Percentiles rank a stretch among this genome's conserved stretches.
Evolutionary conservation across 2,113 vertebrate species (phyloP).

Genomic region (Misgurnus mizolepis): DNA sequence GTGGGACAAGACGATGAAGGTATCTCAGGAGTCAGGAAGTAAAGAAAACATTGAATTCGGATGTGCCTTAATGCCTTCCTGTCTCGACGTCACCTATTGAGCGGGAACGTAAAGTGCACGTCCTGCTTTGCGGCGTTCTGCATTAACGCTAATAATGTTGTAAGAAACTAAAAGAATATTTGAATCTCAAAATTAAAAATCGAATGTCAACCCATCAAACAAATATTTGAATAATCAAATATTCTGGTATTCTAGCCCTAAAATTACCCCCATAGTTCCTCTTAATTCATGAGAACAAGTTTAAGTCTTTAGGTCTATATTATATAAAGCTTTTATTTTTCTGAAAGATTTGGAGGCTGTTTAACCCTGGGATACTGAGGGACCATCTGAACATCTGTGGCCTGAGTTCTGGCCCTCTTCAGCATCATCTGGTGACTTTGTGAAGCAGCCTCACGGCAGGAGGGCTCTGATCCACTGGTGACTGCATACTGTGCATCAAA

Average conservation of each 20-base stretch:
- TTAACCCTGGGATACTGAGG: conserved; percentile 2
- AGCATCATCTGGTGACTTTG: background rate
- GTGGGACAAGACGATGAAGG: too few species aligned
- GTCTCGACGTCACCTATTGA: too few species aligned
- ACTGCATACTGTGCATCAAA: conserved; percentile 41
- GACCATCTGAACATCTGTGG: conserved; percentile 19
- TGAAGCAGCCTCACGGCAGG: conserved; percentile 27
- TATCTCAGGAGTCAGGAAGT: too few species aligned
- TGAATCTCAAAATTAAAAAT: too few species aligned
- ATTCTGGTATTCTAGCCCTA: background rate
- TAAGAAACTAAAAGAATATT: background rate
- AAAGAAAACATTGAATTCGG: too few species aligned
- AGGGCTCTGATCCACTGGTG: conserved; percentile 40
- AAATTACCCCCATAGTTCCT: background rate
- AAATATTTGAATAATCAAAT: background rate
- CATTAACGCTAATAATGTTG: background rate
- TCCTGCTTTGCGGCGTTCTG: too few species aligned
- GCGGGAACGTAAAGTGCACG: too few species aligned
- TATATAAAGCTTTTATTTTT: conserved; percentile 64
- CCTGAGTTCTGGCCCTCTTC: background rate
- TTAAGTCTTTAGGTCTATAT: background rate
- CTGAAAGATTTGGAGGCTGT: conserved; percentile 49
- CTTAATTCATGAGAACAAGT: background rate
- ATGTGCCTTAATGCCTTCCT: too few species aligned
- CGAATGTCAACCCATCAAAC: too few species aligned